A percentile compares a stretch with the other conserved stretches of the same genome.
These are phyloP conservation scores for Odiellus spinosus DNA, from an alignment of 2,888 invertebrate genomes.

Conservation along the genomic window DNA sequence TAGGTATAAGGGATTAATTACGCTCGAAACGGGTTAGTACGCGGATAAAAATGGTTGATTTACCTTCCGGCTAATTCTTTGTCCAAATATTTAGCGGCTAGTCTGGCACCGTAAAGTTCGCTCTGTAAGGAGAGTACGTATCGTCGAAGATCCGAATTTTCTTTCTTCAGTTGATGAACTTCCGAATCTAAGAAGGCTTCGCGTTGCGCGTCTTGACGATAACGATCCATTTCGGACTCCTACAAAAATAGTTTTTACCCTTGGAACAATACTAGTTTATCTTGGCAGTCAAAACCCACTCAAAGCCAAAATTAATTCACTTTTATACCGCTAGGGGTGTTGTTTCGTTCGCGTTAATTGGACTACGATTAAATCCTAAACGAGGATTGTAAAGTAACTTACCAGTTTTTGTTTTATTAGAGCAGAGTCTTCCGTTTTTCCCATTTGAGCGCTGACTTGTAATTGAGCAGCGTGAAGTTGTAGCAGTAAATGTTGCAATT, in stretches of 20 bases:
- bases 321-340: no score
- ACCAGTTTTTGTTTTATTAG: slow-evolving; percentile 37
- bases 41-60: slow-evolving; percentile 11
- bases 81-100: slow-evolving; percentile 71
- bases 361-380: no score
- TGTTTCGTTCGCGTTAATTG: no score
- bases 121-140: slow-evolving; percentile 57
- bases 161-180: slow-evolving; percentile 35
- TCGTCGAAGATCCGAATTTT: slow-evolving; percentile 52
- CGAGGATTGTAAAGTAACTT: slow-evolving; percentile 6
- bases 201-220: slow-evolving; percentile 29
- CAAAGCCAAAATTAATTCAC: no score
- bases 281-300: no score
- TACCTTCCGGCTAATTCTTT: slow-evolving; percentile 56
- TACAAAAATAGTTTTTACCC: slow-evolving; percentile 23
- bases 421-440: slow-evolving; percentile 30
- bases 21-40: neutral
- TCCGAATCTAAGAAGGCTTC: slow-evolving; percentile 33
- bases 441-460: slow-evolving; percentile 26
- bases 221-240: slow-evolving; percentile 34
- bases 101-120: slow-evolving; percentile 64
- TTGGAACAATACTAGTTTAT: no score
- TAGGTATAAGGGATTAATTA: slow-evolving; percentile 2
- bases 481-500: slow-evolving; percentile 43
- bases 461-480: slow-evolving; percentile 45